These are phyloP conservation scores for Hyperoplus immaculatus DNA, from an alignment of 2,797 vertebrate species.

Conservation along the genomic window DNA sequence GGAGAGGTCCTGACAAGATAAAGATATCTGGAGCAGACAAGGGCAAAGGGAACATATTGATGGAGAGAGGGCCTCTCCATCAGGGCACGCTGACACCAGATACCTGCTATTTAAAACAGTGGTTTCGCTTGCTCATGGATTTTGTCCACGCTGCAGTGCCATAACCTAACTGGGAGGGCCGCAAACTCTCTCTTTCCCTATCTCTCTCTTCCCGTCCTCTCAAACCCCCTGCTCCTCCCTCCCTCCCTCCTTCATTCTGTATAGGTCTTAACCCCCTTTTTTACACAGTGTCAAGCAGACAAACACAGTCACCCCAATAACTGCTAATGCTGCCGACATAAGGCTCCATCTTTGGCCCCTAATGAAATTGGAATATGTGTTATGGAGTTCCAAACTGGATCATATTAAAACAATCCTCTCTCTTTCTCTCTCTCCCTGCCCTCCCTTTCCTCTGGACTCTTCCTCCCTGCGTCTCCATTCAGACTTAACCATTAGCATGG, in stretches of 20 bases:
- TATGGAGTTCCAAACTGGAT: slow-evolving; percentile 80
- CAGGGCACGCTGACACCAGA: slow-evolving; percentile 83
- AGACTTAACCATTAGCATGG: slow-evolving; percentile 80
- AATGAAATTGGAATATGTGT: slow-evolving; percentile 80
- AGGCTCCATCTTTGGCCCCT: slow-evolving; percentile 75
- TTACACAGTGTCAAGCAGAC: slow-evolving; percentile 83
- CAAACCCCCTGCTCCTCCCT: neutral
- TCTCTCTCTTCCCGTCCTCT: slow-evolving; percentile 24
- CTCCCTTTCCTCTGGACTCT: slow-evolving; percentile 38
- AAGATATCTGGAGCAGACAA: slow-evolving; percentile 87
- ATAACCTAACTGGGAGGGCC: slow-evolving; percentile 75
- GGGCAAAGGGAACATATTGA: slow-evolving; percentile 87
- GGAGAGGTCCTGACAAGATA: slow-evolving; percentile 84
- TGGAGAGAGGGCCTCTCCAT: slow-evolving; percentile 80
- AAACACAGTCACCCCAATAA: slow-evolving; percentile 81
- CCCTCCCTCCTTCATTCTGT: slow-evolving; percentile 30
- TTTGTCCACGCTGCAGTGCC: slow-evolving; percentile 77
- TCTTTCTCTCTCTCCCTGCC: neutral
- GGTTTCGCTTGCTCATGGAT: slow-evolving; percentile 87
- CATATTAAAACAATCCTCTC: slow-evolving; percentile 66
- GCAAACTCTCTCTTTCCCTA: slow-evolving; percentile 59
- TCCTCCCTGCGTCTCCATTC: slow-evolving; percentile 43
- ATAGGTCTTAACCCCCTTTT: slow-evolving; percentile 73
- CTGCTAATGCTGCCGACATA: slow-evolving; percentile 71
- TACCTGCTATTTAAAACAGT: slow-evolving; percentile 89